phyloP scores from a whole-genome alignment of 2,113 vertebrate genomes.

The Chionomys nivalis region DNA sequence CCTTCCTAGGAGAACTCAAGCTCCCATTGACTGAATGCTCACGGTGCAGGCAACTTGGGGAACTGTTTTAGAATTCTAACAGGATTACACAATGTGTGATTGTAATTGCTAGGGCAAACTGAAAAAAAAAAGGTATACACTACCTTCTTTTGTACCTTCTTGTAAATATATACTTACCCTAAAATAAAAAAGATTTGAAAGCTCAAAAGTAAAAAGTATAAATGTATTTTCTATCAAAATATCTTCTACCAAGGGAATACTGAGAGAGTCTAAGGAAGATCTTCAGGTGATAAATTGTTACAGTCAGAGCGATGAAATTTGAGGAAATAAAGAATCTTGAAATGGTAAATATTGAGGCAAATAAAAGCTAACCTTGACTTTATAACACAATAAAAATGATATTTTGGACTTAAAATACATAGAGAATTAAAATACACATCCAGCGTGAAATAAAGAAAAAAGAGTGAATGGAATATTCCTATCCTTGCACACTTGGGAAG shows the following conservation, averaged over 20 bases:
- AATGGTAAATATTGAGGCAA: background rate
- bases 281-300: background rate
- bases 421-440: background rate
- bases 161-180: background rate
- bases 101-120: background rate
- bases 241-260: background rate
- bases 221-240: constrained; percentile 17
- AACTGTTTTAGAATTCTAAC: background rate
- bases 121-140: background rate
- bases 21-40: background rate
- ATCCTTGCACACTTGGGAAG: background rate
- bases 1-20: background rate
- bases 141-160: background rate
- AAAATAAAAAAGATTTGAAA: constrained; percentile 2
- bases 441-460: background rate
- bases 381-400: background rate
- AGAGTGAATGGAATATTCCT: background rate
- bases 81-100: background rate
- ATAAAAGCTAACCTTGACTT: background rate
- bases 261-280: background rate
- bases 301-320: background rate
- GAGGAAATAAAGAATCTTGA: background rate
- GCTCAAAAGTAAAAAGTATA: background rate
- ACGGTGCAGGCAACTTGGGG: background rate
- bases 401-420: background rate